These are phyloP conservation scores for Lochmaea crataegi DNA, from an alignment of 2,888 invertebrate genomes.

Conservation along the genomic window DNA sequence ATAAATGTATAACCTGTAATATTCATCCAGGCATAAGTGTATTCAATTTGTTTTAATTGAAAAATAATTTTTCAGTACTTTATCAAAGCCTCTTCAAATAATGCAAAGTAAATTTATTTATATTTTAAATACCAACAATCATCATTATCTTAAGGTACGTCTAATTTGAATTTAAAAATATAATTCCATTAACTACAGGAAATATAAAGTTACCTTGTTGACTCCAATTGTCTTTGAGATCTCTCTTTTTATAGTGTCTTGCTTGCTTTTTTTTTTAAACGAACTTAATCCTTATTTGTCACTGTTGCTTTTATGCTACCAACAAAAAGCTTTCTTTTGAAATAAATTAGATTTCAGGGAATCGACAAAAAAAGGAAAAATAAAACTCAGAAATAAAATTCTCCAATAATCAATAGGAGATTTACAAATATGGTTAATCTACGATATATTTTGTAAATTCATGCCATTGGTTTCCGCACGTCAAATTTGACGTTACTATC, in stretches of 20 bases:
- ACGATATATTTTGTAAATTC: too few relatives aligned
- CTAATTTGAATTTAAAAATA: slow-evolving; percentile 22
- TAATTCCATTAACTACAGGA: slow-evolving; percentile 19
- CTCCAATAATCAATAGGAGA: slow-evolving; percentile 16
- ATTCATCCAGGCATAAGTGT: too few relatives aligned
- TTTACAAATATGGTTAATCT: neutral
- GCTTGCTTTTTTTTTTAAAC: neutral
- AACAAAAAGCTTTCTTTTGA: slow-evolving; percentile 21
- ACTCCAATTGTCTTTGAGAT: slow-evolving; percentile 25
- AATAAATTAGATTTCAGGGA: slow-evolving; percentile 28
- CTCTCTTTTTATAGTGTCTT: neutral
- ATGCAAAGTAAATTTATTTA: neutral
- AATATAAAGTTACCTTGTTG: slow-evolving; percentile 28
- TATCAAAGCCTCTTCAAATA: neutral
- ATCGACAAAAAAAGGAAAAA: slow-evolving; percentile 15
- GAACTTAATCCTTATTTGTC: slow-evolving; percentile 25
- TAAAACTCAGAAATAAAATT: slow-evolving; percentile 16
- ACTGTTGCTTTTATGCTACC: slow-evolving; percentile 27
- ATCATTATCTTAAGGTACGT: slow-evolving; percentile 13
- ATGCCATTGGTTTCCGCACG: too few relatives aligned
- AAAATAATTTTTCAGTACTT: neutral
- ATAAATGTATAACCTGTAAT: too few relatives aligned
- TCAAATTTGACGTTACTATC: too few relatives aligned
- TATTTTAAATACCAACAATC: slow-evolving; percentile 1
- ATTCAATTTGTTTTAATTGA: neutral